A percentile compares a stretch with the other conserved stretches of the same genome.
Conservation (phyloP, 1,140 invertebrate species). For the Dufourea novaeangliae region DNA sequence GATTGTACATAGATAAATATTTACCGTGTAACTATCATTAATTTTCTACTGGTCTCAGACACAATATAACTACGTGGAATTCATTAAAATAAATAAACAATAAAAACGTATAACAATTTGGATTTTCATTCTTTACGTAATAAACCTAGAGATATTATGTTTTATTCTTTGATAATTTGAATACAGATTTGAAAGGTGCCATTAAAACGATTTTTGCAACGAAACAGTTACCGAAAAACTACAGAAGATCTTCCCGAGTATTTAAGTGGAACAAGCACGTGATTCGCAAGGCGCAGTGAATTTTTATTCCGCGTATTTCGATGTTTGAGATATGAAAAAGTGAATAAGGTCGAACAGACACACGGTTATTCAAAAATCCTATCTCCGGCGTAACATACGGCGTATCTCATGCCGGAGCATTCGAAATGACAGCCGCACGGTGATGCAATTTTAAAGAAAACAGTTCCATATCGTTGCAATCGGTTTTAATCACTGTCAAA, state of each 20-base stretch:
- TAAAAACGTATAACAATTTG: too few relatives aligned
- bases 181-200: too few relatives aligned
- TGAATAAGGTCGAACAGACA: background rate
- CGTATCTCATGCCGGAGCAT: background rate
- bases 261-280: background rate
- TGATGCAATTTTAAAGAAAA: background rate
- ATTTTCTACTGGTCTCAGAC: too few relatives aligned
- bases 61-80: too few relatives aligned
- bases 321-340: constrained; percentile 27
- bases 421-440: background rate
- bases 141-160: too few relatives aligned
- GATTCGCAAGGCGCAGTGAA: background rate
- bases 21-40: too few relatives aligned
- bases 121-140: too few relatives aligned
- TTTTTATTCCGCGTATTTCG: constrained; percentile 9
- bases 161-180: too few relatives aligned
- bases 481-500: background rate
- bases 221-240: background rate
- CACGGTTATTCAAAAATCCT: constrained; percentile 10
- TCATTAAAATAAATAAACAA: too few relatives aligned
- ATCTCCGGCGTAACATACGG: background rate
- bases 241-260: background rate
- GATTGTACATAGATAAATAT: too few relatives aligned
- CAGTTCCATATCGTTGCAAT: background rate
- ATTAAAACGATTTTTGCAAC: too few relatives aligned